Base-by-base conservation (phyloP, 2,888 invertebrate genomes). In the Drosophila peninsularis region DNA sequence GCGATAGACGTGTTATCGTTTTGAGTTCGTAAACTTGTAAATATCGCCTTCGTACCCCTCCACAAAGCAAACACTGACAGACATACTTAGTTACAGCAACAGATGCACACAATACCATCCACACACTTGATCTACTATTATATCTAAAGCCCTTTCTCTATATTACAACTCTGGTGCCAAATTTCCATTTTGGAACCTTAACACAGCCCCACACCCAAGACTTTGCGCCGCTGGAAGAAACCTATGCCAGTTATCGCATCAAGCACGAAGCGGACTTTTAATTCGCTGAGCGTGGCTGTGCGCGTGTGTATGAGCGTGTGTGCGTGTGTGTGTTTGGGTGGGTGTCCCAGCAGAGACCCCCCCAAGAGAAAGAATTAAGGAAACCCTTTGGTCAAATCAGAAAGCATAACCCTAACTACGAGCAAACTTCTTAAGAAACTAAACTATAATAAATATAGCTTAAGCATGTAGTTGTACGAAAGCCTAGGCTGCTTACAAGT, bases 171-270 rank as follows among this genome's bases (percentile, higher is more conserved):
- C 80, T 89, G 88, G 88, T 84, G 89, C 84, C 89, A 84, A 84
- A 80, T 67, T 61, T 61, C 53, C 66, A 47, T 66, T 74, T 85
- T 71, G 88, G 75, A 79, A 79, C 66, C 54, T 49, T 56, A 67
- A 62, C 65, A 79, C 86, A 88, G 88, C 86, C 88, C 80, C 84
- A 89, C 87, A 80, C 84, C 58, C 86, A 86, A 88, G 88, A 84
- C 62, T 91, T 91, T 80, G 80, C 90, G 58, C 91, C 91, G 76
- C 76, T 91, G 91, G 91, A 91, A 82, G 87, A 91, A 80, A 90
- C 90, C 55, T 91, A 91, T 83, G 91, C 90, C 80, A 90, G 89
- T 75, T 91, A 91, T 79, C 90, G 90, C 84, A 91, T 91, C 78
- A 91, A 91, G 67, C 89, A 91, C 78, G 91, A 91, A 78, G 88